Base-by-base conservation (phyloP, 2,888 invertebrate species). In the Drosophila prolongata region DNA sequence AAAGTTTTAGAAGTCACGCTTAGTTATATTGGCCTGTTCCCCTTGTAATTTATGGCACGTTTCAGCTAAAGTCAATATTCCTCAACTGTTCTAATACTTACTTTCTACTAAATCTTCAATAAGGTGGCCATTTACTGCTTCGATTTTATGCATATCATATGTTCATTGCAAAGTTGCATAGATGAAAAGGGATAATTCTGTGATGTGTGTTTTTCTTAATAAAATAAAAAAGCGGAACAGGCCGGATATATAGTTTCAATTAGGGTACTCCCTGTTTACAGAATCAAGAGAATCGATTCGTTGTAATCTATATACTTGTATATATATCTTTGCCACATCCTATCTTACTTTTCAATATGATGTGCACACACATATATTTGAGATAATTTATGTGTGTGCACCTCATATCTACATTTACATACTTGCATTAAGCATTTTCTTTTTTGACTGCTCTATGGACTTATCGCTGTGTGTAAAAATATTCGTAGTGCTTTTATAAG, bases 401-500 rank as follows among this genome's bases (percentile, higher is more conserved):
- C 37, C 30, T 40, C 57, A 49, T 40, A 57, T 42, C 35, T 42
- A 67, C 62, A 67, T 14, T 14, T 13, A 55, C 47, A 47, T 52
- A 9, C n/a, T 35, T 24, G 40, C 42, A 55, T 54, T 55, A 54
- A 58, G 30, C 34, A 52, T 40, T 57, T 34, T 40, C 42, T 57
- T 19, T 24, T 68, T 46, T 56, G 19, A 35, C 57, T 56, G 56
- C 76, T 34, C 66, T n/a, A 46, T 59, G 55, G 43, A 60, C 35
- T 71, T 53, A 50, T 66, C 30, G 40, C 58, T 59, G 35, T 52
- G 57, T 68, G 60, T 69, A 54, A 54, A 49, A 49, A 54, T 60
- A 69, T 50, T 60, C 60, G 68, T 69, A 69, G 60, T 68, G 67
- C 67, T 58, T 67, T 44, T 57, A 66, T 57, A 24, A 66, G 57